A percentile compares a stretch with the other conserved stretches of the same genome.
Conservation (phyloP, 2,888 invertebrate species). For the Lochmaea capreae region DNA sequence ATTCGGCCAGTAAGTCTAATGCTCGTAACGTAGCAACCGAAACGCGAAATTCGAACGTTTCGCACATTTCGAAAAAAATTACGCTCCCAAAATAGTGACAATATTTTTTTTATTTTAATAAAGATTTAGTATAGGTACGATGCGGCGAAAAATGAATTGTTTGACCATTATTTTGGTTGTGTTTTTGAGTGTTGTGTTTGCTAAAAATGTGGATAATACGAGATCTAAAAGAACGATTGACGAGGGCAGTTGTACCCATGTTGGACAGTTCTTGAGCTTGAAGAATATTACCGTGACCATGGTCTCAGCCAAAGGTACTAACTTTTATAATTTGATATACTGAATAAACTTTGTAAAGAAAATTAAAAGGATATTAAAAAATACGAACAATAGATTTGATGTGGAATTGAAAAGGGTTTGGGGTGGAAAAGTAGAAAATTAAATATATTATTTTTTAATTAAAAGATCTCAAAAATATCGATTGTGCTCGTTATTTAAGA, state of each 20-base stretch:
- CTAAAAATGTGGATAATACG: constrained; percentile 52
- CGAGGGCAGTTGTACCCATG: constrained; percentile 50
- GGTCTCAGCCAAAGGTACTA: constrained; percentile 48
- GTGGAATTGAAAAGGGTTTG: too few relatives aligned
- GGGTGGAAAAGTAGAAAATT: too few relatives aligned
- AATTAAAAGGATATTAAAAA: too few relatives aligned
- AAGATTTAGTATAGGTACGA: not conserved
- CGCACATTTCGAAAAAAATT: constrained; percentile 20
- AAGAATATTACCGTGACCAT: constrained; percentile 50
- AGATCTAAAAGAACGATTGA: constrained; percentile 44
- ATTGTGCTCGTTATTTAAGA: too few relatives aligned
- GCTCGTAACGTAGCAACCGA: constrained; percentile 7
- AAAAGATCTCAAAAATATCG: too few relatives aligned
- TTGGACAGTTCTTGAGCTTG: constrained; percentile 53
- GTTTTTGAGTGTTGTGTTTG: constrained; percentile 52
- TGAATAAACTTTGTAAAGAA: too few relatives aligned
- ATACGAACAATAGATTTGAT: too few relatives aligned
- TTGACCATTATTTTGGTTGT: constrained; percentile 43
- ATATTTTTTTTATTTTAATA: not conserved
- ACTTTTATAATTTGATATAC: not conserved
- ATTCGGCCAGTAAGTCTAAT: constrained; percentile 25
- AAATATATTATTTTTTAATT: too few relatives aligned
- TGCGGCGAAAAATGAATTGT: constrained; percentile 1
- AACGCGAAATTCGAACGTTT: constrained; percentile 20
- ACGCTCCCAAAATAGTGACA: constrained; percentile 1